Evolutionary conservation across 2,113 vertebrate species (phyloP).

Genomic region (Lichenostomus cassidix): DNA sequence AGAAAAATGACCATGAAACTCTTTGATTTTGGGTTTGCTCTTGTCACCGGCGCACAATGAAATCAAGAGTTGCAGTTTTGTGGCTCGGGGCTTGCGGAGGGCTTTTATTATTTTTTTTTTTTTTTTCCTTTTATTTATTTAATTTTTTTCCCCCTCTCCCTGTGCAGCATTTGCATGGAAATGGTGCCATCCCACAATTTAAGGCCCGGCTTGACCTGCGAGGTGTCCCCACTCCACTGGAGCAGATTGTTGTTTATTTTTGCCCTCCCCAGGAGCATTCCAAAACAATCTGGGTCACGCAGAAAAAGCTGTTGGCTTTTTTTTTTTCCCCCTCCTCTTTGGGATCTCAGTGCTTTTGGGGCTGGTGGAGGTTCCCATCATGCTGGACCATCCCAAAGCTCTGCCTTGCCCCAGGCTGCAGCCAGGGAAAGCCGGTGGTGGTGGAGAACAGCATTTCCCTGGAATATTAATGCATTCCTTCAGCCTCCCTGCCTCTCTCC

Average conservation of each 20-base stretch:
- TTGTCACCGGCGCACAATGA: conserved; percentile 80
- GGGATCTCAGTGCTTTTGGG: neutral
- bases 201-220: neutral
- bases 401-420: neutral
- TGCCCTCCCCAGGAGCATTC: neutral
- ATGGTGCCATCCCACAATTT: conserved; percentile 62
- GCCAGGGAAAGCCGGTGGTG: neutral
- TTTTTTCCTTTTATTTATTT: neutral
- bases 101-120: neutral
- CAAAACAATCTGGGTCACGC: neutral
- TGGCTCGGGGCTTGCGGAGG: neutral
- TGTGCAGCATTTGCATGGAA: conserved; percentile 81
- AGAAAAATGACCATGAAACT: conserved; percentile 88
- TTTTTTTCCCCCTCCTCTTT: neutral
- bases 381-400: neutral
- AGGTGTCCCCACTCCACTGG: neutral
- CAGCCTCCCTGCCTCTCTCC: neutral
- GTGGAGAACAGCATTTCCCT: neutral
- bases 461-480: neutral
- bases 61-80: conserved; percentile 85
- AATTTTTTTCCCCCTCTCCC: conserved; percentile 41
- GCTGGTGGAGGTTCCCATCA: neutral
- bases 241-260: conserved; percentile 2
- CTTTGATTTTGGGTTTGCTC: conserved; percentile 88
- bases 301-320: neutral